phyloP scores from a whole-genome alignment of 2,797 vertebrate species.

The Prunella strophiata region DNA sequence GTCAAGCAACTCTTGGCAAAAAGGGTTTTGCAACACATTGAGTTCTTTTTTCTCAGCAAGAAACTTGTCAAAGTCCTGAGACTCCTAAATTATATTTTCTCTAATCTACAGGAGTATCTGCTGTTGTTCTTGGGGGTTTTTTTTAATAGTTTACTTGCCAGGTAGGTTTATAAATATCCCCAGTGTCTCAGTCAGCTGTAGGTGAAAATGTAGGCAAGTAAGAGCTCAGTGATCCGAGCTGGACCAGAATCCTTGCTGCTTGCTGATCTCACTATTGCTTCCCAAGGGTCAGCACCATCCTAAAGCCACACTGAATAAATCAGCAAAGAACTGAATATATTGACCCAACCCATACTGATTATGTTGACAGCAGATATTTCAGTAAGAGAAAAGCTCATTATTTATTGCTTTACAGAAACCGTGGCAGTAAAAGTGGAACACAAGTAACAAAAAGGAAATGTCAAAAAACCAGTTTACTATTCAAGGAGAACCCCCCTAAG shows the following conservation, averaged over 20 bases:
- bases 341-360: not conserved
- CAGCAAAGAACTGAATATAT: not conserved
- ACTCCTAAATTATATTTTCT: slow-evolving; percentile 44
- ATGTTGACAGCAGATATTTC: not conserved
- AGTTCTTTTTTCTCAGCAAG: slow-evolving; percentile 19
- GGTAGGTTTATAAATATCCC: slow-evolving; percentile 1
- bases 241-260: not conserved
- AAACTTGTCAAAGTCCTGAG: slow-evolving; percentile 1
- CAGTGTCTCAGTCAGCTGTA: not conserved
- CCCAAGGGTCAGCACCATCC: not conserved
- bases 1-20: slow-evolving; percentile 20
- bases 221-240: not conserved
- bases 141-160: not conserved
- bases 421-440: not conserved
- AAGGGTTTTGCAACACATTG: not conserved
- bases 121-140: not conserved
- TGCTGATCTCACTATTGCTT: not conserved
- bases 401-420: not conserved
- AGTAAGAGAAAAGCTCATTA: not conserved
- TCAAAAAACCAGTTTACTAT: not conserved
- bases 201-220: not conserved
- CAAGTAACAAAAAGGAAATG: not conserved
- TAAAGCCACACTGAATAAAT: not conserved
- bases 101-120: not conserved
- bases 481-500: not conserved